Conservation (phyloP, 2,888 invertebrate genomes). For the Caenorhabditis sinica region DNA sequence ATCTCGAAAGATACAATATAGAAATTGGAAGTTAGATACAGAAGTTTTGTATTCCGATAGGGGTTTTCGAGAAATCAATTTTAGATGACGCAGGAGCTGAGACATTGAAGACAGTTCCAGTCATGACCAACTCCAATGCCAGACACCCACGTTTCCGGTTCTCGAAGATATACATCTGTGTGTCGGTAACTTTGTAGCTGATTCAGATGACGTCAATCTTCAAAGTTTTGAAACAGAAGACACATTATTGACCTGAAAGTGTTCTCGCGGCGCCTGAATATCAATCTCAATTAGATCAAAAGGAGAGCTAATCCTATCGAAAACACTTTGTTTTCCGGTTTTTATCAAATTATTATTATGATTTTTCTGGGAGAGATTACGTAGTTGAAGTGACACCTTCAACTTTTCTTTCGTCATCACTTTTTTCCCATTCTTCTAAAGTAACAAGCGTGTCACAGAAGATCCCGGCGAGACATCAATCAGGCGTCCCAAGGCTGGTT, state of each 20-base stretch:
- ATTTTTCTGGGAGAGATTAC: slow-evolving; percentile 8
- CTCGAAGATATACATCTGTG: too few relatives aligned
- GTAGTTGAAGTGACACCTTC: slow-evolving; percentile 11
- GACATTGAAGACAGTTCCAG: too few relatives aligned
- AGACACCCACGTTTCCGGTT: too few relatives aligned
- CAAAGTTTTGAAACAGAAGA: too few relatives aligned
- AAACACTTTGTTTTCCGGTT: background rate
- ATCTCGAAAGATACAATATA: slow-evolving; percentile 11
- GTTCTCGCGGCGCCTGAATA: background rate
- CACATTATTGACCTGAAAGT: too few relatives aligned
- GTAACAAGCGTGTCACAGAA: slow-evolving; percentile 53
- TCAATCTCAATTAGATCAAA: too few relatives aligned
- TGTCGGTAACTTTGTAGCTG: too few relatives aligned
- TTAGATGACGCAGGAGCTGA: background rate
- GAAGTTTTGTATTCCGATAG: background rate
- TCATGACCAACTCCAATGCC: too few relatives aligned
- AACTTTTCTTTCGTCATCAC: slow-evolving; percentile 5
- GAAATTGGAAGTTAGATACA: background rate
- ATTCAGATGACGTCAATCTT: too few relatives aligned
- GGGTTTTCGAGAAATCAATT: background rate
- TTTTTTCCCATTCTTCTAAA: background rate
- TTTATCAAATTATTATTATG: slow-evolving; percentile 24
- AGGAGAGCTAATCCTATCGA: too few relatives aligned
- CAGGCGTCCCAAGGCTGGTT: slow-evolving; percentile 57
- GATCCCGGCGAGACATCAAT: slow-evolving; percentile 49